These are phyloP conservation scores for Eptesicus fuscus DNA, from an alignment of 2,113 vertebrate genomes.

Conservation along the genomic window DNA sequence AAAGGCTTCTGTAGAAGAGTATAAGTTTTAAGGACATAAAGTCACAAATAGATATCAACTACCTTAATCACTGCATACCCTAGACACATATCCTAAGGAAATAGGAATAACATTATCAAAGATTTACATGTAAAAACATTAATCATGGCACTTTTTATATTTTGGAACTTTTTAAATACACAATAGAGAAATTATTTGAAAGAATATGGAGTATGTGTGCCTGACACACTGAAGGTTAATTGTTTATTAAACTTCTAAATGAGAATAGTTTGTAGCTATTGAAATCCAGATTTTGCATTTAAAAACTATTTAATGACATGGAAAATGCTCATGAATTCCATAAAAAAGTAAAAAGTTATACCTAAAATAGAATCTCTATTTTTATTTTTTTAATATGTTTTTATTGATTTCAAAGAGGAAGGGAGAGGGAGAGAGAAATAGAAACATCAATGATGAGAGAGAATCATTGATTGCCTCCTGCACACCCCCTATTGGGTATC, in stretches of 20 bases:
- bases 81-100: neutral
- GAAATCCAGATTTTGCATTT: neutral
- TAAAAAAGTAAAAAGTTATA: neutral
- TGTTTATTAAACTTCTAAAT: neutral
- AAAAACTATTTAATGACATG: neutral
- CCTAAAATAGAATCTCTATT: neutral
- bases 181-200: neutral
- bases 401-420: neutral
- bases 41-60: neutral
- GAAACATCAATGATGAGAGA: too few species aligned
- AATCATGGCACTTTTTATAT: neutral
- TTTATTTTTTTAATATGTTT: slow-evolving; percentile 7
- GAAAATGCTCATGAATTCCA: neutral
- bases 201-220: neutral
- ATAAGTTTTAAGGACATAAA: neutral
- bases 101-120: neutral
- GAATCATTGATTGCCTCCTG: too few species aligned
- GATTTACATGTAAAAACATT: neutral
- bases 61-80: neutral
- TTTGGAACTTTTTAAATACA: neutral
- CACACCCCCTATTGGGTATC: too few species aligned
- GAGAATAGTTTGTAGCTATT: neutral
- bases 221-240: neutral
- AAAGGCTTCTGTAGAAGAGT: neutral
- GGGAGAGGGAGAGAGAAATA: too few species aligned